phyloP scores from a whole-genome alignment of 1,140 invertebrate genomes.

The Delia radicum region DNA sequence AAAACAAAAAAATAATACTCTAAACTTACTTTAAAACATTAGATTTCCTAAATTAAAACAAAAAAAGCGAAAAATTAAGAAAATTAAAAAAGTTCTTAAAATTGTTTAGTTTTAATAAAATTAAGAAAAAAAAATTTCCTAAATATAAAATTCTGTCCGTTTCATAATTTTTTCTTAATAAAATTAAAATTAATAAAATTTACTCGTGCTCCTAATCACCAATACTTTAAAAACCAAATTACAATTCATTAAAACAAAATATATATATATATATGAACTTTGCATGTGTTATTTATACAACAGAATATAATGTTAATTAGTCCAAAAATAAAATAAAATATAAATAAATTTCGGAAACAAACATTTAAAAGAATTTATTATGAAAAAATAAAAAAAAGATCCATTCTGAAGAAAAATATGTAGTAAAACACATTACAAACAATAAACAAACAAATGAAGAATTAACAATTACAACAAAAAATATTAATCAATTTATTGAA shows the following conservation, averaged over 20 bases:
- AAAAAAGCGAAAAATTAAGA: too few species aligned
- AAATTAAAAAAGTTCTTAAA: background rate
- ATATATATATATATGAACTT: too few species aligned
- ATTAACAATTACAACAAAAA: background rate
- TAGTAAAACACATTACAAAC: background rate
- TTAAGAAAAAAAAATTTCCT: background rate
- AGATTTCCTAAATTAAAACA: too few species aligned
- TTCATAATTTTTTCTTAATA: background rate
- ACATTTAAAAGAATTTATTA: background rate
- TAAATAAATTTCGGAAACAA: background rate
- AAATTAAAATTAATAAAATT: background rate
- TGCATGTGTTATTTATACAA: conserved; percentile 4
- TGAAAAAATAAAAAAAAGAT: background rate
- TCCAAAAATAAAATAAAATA: background rate
- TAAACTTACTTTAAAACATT: conserved; percentile 8
- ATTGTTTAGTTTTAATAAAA: background rate
- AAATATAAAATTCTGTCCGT: background rate
- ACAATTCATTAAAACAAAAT: background rate
- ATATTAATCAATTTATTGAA: conserved; percentile 2
- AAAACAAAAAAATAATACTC: background rate
- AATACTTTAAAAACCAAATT: background rate
- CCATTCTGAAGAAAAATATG: background rate
- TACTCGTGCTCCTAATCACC: background rate
- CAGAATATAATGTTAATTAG: background rate
- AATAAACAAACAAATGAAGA: too few species aligned